Evolutionary conservation across 2,888 invertebrate species (phyloP).

Genomic region (Orchesellides sinensis): DNA sequence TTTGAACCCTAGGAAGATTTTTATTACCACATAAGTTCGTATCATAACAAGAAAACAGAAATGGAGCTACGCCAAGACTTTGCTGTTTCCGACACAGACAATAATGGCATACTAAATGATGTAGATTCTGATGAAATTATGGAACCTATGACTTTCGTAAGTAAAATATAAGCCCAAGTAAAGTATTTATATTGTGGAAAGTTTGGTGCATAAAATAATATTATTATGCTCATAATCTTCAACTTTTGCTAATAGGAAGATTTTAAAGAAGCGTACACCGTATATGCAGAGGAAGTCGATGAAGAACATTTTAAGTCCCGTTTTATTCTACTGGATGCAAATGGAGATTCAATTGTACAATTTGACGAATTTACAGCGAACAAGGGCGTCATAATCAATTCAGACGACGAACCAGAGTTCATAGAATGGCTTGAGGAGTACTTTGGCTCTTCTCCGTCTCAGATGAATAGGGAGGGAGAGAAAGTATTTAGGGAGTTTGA

Average conservation of each 20-base stretch:
- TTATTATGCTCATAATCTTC: background rate
- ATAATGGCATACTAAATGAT: conserved; percentile 24
- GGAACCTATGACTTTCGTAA: conserved; percentile 20
- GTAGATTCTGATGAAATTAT: conserved; percentile 8
- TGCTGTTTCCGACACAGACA: conserved; percentile 6
- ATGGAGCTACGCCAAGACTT: conserved; percentile 29
- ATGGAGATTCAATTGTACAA: conserved; percentile 17
- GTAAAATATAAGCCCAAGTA: background rate
- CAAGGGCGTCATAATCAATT: background rate
- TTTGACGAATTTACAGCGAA: background rate
- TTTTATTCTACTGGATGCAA: background rate
- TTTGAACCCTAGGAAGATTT: too few species aligned
- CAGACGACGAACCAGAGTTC: conserved; percentile 12
- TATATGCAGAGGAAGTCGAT: conserved; percentile 20
- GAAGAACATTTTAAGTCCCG: background rate
- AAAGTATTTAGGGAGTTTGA: conserved; percentile 33
- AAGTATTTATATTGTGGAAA: background rate
- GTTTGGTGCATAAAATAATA: background rate
- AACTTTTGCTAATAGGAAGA: conserved; percentile 19
- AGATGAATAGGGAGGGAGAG: background rate
- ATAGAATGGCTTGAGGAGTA: conserved; percentile 30
- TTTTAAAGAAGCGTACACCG: background rate
- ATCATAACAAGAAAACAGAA: background rate
- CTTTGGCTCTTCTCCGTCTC: background rate
- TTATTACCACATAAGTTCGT: conserved; percentile 2